Conservation (phyloP, 2,888 invertebrate species). For the Resseliella maxima region DNA sequence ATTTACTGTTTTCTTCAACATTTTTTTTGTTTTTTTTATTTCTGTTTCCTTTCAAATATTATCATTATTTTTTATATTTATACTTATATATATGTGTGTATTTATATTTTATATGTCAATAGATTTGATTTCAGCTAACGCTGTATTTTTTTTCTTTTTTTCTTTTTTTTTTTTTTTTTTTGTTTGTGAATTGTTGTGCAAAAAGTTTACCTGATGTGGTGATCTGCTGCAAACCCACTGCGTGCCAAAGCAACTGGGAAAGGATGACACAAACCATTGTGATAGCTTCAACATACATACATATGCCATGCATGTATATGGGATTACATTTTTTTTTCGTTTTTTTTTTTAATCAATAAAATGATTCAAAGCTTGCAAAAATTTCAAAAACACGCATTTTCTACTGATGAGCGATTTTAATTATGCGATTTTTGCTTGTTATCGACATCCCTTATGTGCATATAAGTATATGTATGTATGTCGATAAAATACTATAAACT, state of each 20-base stretch:
- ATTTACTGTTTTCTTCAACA: neutral
- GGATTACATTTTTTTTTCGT: neutral
- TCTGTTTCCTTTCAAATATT: too few species aligned
- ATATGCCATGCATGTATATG: constrained; percentile 40
- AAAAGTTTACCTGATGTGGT: constrained; percentile 67
- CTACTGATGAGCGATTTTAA: neutral
- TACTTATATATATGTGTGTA: neutral
- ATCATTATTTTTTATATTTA: too few species aligned
- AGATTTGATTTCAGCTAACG: neutral
- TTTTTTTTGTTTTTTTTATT: neutral
- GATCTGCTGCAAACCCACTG: constrained; percentile 74
- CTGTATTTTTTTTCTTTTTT: neutral
- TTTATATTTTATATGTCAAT: neutral
- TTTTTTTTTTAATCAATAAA: neutral
- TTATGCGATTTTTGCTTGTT: neutral
- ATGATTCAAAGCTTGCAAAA: neutral
- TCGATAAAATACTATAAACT: neutral
- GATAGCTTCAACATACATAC: neutral
- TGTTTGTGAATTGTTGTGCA: constrained; percentile 36
- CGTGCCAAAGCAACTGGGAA: constrained; percentile 72
- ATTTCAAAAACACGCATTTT: neutral
- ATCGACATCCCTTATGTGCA: neutral
- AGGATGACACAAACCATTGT: constrained; percentile 61
- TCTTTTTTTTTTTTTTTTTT: too few species aligned
- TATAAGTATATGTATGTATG: neutral